phyloP scores from a whole-genome alignment of 2,113 vertebrate genomes.

The Ceratotherium simum region DNA sequence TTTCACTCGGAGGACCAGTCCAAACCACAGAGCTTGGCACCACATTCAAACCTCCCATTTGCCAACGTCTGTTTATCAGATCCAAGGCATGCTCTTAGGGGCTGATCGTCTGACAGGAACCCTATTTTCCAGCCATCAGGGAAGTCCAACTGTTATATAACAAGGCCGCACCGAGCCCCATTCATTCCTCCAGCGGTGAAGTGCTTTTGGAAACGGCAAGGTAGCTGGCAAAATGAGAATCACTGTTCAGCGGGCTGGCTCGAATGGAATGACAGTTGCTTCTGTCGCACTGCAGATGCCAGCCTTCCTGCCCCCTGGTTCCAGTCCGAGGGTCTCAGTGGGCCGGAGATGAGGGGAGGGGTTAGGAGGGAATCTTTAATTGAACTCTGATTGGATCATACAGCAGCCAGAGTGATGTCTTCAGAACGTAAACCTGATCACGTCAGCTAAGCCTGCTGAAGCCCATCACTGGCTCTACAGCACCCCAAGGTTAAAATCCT shows the following conservation, averaged over 20 bases:
- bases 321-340: accelerated
- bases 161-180: slow-evolving; percentile 74
- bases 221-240: slow-evolving; percentile 60
- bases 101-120: slow-evolving; percentile 81
- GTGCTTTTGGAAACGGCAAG: slow-evolving; percentile 18
- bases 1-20: slow-evolving; percentile 61
- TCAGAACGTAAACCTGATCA: neutral
- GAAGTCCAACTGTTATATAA: slow-evolving; percentile 82
- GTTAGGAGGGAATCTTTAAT: neutral
- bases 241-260: slow-evolving; percentile 49
- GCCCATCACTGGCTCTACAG: accelerated
- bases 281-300: neutral
- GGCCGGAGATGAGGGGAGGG: neutral
- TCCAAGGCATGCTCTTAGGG: slow-evolving; percentile 82
- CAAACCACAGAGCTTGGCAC: slow-evolving; percentile 79
- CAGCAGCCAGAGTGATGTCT: neutral
- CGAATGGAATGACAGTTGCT: neutral
- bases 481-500: neutral
- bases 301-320: neutral
- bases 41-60: slow-evolving; percentile 76
- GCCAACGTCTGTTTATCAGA: slow-evolving; percentile 82
- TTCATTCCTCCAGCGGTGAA: slow-evolving; percentile 71
- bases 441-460: neutral
- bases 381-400: neutral
- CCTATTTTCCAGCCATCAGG: slow-evolving; percentile 78